phyloP scores from a whole-genome alignment of 1,140 invertebrate species.

The Drosophila rhopaloa region DNA sequence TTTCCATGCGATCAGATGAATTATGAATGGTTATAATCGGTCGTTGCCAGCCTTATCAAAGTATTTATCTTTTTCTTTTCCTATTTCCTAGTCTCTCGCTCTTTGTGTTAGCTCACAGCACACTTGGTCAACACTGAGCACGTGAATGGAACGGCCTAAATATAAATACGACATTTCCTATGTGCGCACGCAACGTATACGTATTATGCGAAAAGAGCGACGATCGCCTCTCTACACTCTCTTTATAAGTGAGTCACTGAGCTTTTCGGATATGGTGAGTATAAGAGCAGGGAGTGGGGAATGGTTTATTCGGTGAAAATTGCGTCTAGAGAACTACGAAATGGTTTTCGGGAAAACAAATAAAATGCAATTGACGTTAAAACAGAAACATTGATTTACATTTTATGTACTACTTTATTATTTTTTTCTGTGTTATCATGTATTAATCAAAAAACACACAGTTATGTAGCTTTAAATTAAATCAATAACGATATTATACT shows the following conservation, averaged over 20 bases:
- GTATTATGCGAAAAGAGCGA: constrained; percentile 2
- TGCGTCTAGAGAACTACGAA: background rate
- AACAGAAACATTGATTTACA: background rate
- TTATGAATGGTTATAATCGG: background rate
- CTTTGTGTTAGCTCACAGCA: constrained; percentile 12
- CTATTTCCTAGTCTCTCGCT: too few species aligned
- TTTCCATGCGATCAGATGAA: background rate
- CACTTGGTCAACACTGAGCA: constrained; percentile 28
- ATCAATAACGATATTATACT: too few species aligned
- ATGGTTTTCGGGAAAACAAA: background rate
- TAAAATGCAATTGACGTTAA: background rate
- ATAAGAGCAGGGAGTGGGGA: background rate
- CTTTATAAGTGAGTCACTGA: background rate
- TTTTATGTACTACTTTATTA: background rate
- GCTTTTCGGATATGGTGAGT: background rate
- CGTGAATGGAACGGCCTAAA: constrained; percentile 9
- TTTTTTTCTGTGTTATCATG: too few species aligned
- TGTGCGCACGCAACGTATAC: constrained; percentile 6
- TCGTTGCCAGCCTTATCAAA: background rate
- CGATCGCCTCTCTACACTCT: background rate
- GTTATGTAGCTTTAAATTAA: too few species aligned
- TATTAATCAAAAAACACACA: too few species aligned
- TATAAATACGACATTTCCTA: constrained; percentile 9
- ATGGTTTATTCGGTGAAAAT: background rate
- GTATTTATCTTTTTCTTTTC: background rate